These are phyloP conservation scores for Hydra vulgaris DNA, from an alignment of 30 jellyfish, hydroid and myxozoan species.

Conservation along the genomic window DNA sequence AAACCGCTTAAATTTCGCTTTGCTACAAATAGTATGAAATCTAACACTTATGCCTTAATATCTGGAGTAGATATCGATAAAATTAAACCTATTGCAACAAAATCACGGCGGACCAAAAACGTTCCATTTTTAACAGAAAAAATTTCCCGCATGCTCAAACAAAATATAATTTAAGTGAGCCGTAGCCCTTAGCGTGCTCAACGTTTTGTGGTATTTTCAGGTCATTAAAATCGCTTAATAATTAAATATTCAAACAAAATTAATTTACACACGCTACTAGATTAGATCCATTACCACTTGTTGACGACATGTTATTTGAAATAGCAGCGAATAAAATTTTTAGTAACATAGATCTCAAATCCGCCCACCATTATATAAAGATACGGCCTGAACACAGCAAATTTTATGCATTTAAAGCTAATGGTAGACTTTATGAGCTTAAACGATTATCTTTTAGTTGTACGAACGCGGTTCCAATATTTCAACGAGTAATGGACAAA, in stretches of 20 bases:
- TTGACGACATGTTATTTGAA: constrained; percentile 35
- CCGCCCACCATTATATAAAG: constrained; percentile 37
- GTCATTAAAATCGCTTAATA: constrained; percentile 38
- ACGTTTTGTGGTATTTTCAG: constrained; percentile 28
- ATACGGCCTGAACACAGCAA: constrained; percentile 4
- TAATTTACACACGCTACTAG: constrained; percentile 37
- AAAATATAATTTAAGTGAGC: constrained; percentile 37
- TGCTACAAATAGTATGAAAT: background rate
- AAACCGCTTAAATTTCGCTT: background rate
- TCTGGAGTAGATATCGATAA: background rate
- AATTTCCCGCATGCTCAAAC: constrained; percentile 13
- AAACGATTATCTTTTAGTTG: constrained; percentile 49
- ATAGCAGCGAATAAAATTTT: constrained; percentile 22
- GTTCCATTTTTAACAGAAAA: background rate
- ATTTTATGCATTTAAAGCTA: constrained; percentile 39
- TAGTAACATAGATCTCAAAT: constrained; percentile 42
- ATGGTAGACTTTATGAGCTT: constrained; percentile 27
- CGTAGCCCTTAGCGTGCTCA: constrained; percentile 54
- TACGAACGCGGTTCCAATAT: constrained; percentile 45
- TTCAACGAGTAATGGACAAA: constrained; percentile 33
- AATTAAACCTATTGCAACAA: background rate
- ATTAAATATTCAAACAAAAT: constrained; percentile 42
- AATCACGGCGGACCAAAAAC: background rate
- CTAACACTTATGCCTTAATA: background rate
- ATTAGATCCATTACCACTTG: constrained; percentile 34